A percentile compares a stretch with the other conserved stretches of the same genome.
phyloP scores from a whole-genome alignment of 1,140 invertebrate species.

The Linepithema humile region DNA sequence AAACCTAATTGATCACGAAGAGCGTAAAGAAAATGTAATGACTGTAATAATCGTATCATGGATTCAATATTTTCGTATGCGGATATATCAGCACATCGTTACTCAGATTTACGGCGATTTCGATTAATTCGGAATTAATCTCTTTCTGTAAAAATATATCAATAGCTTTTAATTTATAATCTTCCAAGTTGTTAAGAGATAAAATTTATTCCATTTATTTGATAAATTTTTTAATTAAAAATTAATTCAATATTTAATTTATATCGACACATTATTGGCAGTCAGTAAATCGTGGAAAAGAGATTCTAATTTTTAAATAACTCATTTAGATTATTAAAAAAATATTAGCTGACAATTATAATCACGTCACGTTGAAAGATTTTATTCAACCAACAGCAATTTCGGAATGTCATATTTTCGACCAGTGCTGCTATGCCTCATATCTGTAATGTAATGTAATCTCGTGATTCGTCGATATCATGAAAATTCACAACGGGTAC shows the following conservation, averaged over 20 bases:
- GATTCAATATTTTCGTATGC: not conserved
- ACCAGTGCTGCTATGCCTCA: not conserved
- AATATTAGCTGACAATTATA: not conserved
- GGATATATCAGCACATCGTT: not conserved
- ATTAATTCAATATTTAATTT: too few relatives aligned
- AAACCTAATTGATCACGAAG: not conserved
- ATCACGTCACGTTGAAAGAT: slow-evolving; percentile 51
- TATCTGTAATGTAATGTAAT: slow-evolving; percentile 41
- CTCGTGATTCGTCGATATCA: slow-evolving; percentile 16
- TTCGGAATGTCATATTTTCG: not conserved
- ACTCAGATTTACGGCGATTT: not conserved
- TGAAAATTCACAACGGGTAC: slow-evolving; percentile 39
- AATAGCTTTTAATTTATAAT: not conserved
- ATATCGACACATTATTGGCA: not conserved
- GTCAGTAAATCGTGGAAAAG: not conserved
- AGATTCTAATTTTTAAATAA: not conserved
- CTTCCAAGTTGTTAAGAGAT: not conserved
- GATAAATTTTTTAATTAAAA: too few relatives aligned
- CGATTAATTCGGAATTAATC: not conserved
- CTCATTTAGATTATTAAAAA: slow-evolving; percentile 24
- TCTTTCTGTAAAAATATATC: not conserved
- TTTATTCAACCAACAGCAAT: slow-evolving; percentile 57
- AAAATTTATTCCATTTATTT: not conserved
- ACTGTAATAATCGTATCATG: not conserved
- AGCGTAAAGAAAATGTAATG: not conserved